phyloP scores from a whole-genome alignment of 1,140 invertebrate genomes.

The Drosophila repleta region DNA sequence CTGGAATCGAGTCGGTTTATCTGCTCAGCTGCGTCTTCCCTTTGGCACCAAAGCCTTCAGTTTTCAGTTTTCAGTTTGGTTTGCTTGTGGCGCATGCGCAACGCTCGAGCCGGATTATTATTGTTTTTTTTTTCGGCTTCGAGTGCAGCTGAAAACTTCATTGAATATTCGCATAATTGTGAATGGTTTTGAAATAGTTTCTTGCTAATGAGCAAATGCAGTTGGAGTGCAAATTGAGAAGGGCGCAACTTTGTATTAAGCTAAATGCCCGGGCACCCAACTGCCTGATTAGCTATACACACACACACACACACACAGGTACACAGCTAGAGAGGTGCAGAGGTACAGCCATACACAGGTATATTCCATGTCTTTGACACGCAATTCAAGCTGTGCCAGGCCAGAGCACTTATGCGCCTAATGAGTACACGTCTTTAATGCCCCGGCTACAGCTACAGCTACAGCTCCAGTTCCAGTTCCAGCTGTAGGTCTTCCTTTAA shows the following conservation, averaged over 20 bases:
- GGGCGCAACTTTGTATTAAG: slow-evolving; percentile 21
- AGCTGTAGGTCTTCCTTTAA: not conserved
- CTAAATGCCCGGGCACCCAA: not conserved
- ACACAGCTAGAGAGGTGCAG: no score
- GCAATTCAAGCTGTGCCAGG: slow-evolving; percentile 29
- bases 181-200: slow-evolving; percentile 16
- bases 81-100: slow-evolving; percentile 40
- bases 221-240: slow-evolving; percentile 31
- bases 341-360: not conserved
- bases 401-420: slow-evolving; percentile 12
- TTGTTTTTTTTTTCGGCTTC: slow-evolving; percentile 29
- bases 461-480: not conserved
- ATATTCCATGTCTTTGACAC: slow-evolving; percentile 16
- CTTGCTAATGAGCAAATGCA: slow-evolving; percentile 67
- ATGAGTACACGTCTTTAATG: slow-evolving; percentile 19
- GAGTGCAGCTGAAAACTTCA: slow-evolving; percentile 43
- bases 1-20: slow-evolving; percentile 8
- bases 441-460: not conserved
- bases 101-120: slow-evolving; percentile 37
- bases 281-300: not conserved
- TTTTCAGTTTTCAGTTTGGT: slow-evolving; percentile 12
- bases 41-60: not conserved
- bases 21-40: slow-evolving; percentile 8
- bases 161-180: slow-evolving; percentile 73
- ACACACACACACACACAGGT: not conserved